Evolutionary conservation across 2,113 vertebrate genomes (phyloP).

Genomic region (Oncorhynchus masou): DNA sequence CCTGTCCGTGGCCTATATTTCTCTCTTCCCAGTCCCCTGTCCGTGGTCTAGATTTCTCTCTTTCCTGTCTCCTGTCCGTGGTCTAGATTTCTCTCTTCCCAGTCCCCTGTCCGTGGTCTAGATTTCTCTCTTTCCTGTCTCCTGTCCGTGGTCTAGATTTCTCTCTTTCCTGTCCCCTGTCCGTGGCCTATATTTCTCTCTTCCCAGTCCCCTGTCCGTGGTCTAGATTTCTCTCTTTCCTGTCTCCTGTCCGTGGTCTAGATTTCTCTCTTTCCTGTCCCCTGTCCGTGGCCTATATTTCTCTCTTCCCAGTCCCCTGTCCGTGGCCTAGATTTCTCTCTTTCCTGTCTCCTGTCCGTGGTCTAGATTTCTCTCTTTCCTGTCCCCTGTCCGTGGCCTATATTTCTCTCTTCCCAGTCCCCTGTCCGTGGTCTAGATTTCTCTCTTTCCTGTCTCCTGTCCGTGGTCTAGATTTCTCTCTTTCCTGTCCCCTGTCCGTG

Average conservation of each 20-base stretch:
- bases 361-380: conserved; percentile 21
- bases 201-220: conserved; percentile 28
- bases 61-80: conserved; percentile 28
- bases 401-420: conserved; percentile 20
- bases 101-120: conserved; percentile 32
- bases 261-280: conserved; percentile 21
- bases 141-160: conserved; percentile 41
- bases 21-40: not conserved
- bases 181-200: conserved; percentile 41
- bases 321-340: conserved; percentile 41
- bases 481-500: conserved; percentile 29
- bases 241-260: conserved; percentile 32
- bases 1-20: conserved; percentile 41
- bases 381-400: conserved; percentile 33
- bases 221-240: conserved; percentile 21
- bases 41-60: conserved; percentile 40
- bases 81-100: conserved; percentile 20
- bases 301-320: not conserved
- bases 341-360: conserved; percentile 28
- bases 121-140: conserved; percentile 20
- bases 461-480: conserved; percentile 40
- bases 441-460: not conserved
- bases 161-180: not conserved
- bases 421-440: conserved; percentile 41
- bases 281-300: conserved; percentile 41